Evolutionary conservation across 2,888 invertebrate genomes (phyloP).

Genomic region (Eumerus sabulonum): DNA sequence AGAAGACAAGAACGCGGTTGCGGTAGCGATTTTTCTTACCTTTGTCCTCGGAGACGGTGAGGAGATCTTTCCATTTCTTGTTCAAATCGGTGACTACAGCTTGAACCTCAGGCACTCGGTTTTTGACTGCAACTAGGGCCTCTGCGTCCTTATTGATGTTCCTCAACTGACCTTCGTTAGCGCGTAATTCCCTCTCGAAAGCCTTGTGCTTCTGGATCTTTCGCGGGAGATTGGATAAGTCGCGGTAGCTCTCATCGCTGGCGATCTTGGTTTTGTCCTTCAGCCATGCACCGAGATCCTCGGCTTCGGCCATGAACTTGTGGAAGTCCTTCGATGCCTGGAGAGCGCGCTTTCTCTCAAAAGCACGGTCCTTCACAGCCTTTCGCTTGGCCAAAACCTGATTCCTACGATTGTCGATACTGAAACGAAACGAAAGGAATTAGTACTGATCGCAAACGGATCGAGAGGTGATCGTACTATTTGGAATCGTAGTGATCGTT

Average conservation of each 20-base stretch:
- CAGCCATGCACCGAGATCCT: constrained; percentile 94
- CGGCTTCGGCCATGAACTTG: constrained; percentile 94
- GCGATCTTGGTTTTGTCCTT: constrained; percentile 94
- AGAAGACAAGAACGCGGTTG: not conserved
- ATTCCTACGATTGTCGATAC: constrained; percentile 85
- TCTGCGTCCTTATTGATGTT: constrained; percentile 90
- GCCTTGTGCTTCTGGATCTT: constrained; percentile 98
- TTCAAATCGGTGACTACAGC: constrained; percentile 85
- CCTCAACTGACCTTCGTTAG: constrained; percentile 95
- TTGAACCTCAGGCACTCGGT: constrained; percentile 85
- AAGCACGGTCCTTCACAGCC: constrained; percentile 86
- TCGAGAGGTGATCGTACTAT: constrained; percentile 80
- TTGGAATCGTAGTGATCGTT: constrained; percentile 89
- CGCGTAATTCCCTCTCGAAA: constrained; percentile 95
- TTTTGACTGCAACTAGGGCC: constrained; percentile 85
- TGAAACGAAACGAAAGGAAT: constrained; percentile 72
- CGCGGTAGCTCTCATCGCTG: constrained; percentile 94
- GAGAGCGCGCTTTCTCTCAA: constrained; percentile 86
- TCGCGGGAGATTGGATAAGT: constrained; percentile 92
- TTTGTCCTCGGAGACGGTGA: constrained; percentile 83
- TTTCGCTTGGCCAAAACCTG: constrained; percentile 88
- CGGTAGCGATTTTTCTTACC: constrained; percentile 63
- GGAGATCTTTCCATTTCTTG: constrained; percentile 87
- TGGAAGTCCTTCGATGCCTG: constrained; percentile 93
- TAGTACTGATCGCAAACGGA: not conserved